Evolutionary conservation across 37 sponge, comb jelly and placozoan genomes (phyloP).

Genomic region (Ianthella basta): DNA sequence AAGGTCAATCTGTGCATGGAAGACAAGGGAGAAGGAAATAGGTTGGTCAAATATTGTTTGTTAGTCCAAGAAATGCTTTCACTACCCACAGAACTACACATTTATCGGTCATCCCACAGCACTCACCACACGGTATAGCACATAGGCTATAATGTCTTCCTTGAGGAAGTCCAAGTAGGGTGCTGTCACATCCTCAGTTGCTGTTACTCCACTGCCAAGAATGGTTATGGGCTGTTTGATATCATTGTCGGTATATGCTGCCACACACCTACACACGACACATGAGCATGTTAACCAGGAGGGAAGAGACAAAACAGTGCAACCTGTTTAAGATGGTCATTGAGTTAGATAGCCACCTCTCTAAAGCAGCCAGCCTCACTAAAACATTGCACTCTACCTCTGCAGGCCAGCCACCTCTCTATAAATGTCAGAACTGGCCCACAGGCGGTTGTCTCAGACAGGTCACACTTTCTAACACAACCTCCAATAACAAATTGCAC

Average conservation of each 20-base stretch:
- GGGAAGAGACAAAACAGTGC: too few relatives aligned
- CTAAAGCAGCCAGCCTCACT: too few relatives aligned
- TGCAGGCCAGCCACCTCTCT: too few relatives aligned
- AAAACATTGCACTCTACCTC: too few relatives aligned
- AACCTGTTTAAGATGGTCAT: too few relatives aligned
- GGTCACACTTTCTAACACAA: too few relatives aligned
- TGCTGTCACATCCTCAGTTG: slow-evolving; percentile 5
- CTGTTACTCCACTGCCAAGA: slow-evolving; percentile 39
- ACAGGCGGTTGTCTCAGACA: too few relatives aligned
- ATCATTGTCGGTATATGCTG: slow-evolving; percentile 56
- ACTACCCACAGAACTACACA: background rate
- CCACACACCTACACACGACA: slow-evolving; percentile 62
- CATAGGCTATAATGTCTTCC: slow-evolving; percentile 56
- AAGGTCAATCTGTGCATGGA: slow-evolving; percentile 65
- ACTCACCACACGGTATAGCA: slow-evolving; percentile 79
- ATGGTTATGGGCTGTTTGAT: slow-evolving; percentile 70
- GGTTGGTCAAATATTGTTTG: background rate
- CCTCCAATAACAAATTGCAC: too few relatives aligned
- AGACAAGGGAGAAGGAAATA: background rate
- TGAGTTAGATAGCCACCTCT: too few relatives aligned
- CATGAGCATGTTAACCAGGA: too few relatives aligned
- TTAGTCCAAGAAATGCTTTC: background rate
- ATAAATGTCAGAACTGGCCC: too few relatives aligned
- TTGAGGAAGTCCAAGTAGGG: slow-evolving; percentile 26
- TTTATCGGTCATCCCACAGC: too few relatives aligned